Conservation (phyloP, 2,797 vertebrate species). For the Pangasius macronema region DNA sequence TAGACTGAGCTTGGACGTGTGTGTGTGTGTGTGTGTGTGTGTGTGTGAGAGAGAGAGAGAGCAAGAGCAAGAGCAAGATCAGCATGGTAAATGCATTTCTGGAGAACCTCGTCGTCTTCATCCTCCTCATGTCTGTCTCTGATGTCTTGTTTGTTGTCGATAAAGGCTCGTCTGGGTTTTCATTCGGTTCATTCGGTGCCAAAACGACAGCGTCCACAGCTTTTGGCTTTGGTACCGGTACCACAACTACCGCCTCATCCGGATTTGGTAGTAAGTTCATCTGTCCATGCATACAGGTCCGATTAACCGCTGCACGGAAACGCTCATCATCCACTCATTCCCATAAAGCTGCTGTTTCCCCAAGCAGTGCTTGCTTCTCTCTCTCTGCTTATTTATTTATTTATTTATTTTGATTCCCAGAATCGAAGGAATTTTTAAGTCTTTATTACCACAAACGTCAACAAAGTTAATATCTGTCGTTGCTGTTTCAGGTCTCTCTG, state of each 20-base stretch:
- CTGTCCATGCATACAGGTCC: constrained; percentile 28
- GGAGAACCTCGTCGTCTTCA: background rate
- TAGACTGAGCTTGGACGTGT: background rate
- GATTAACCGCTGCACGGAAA: constrained; percentile 8
- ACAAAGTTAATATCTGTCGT: background rate
- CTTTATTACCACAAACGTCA: background rate
- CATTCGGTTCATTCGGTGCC: constrained; percentile 76
- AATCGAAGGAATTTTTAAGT: background rate
- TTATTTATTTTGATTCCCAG: background rate
- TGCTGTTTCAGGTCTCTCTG: constrained; percentile 69
- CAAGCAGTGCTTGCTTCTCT: background rate
- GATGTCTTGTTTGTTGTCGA: constrained; percentile 57
- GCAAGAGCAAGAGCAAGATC: background rate
- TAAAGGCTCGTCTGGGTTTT: constrained; percentile 75
- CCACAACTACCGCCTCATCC: constrained; percentile 71
- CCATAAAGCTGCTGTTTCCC: background rate
- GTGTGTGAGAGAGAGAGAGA: background rate
- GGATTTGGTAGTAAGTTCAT: constrained; percentile 80
- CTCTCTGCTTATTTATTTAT: background rate
- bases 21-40: background rate
- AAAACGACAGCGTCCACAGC: constrained; percentile 72
- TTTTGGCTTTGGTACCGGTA: constrained; percentile 74
- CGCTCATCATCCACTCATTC: background rate
- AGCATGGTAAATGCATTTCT: background rate
- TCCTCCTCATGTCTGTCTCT: constrained; percentile 45